Percentiles rank a stretch among this genome's conserved stretches.
Evolutionary conservation across 1,140 invertebrate genomes (phyloP).

Genomic region (Drepana arcuata): DNA sequence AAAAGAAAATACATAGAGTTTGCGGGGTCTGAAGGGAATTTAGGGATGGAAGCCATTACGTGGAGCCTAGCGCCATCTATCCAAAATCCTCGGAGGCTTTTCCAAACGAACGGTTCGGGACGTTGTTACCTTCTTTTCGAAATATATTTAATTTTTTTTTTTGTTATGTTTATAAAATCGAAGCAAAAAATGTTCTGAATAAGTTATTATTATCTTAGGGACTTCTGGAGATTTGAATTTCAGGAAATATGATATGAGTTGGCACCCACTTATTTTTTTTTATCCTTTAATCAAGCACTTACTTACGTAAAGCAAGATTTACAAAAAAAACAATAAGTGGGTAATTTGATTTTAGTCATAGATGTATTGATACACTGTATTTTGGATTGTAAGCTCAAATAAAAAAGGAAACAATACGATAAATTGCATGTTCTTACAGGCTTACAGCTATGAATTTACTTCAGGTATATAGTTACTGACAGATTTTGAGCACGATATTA

Average conservation of each 20-base stretch:
- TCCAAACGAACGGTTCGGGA: constrained; percentile 61
- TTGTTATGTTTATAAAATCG: not conserved
- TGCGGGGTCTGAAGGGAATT: constrained; percentile 6
- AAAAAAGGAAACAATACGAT: no score
- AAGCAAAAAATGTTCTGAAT: not conserved
- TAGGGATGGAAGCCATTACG: constrained; percentile 37
- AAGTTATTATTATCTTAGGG: not conserved
- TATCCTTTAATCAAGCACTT: not conserved
- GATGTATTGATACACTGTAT: no score
- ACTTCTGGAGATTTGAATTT: not conserved
- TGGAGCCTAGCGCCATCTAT: constrained; percentile 66
- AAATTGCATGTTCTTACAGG: no score
- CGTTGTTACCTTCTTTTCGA: constrained; percentile 19
- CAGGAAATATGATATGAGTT: not conserved
- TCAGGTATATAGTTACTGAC: no score
- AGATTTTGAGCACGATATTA: no score
- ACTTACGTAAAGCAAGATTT: not conserved
- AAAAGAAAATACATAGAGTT: constrained; percentile 12
- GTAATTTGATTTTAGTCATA: not conserved
- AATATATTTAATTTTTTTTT: constrained; percentile 1
- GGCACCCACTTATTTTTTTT: not conserved
- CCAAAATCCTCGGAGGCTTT: constrained; percentile 65
- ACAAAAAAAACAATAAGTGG: not conserved
- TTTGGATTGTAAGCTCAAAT: no score
- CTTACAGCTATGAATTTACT: no score